Conservation (phyloP, 30 jellyfish, hydroid and myxozoan species). For the Nemopilema nomurai region DNA sequence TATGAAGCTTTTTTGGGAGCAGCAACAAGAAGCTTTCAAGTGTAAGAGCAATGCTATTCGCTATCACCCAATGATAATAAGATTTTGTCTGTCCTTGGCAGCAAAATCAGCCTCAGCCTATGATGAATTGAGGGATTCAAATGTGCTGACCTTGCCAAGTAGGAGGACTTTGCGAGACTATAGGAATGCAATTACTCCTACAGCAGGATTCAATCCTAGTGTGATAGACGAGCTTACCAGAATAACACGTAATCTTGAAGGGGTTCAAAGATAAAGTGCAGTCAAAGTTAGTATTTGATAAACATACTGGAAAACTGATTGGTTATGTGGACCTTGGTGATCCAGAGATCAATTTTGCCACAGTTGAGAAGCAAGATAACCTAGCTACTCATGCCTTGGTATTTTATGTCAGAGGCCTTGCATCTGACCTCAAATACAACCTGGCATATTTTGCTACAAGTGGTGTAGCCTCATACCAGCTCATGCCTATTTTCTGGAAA, state of each 20-base stretch:
- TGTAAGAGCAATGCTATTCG: conserved; percentile 60
- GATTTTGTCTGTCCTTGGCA: conserved; percentile 73
- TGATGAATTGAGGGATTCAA: conserved; percentile 68
- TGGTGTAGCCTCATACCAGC: conserved; percentile 46
- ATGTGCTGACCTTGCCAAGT: conserved; percentile 74
- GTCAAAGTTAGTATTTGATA: conserved; percentile 39
- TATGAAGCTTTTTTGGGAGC: conserved; percentile 83
- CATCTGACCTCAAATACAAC: conserved; percentile 22
- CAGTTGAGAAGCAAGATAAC: conserved; percentile 30
- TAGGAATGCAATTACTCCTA: conserved; percentile 55
- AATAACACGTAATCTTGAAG: conserved; percentile 11
- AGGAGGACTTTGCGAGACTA: conserved; percentile 63
- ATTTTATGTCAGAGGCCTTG: conserved; percentile 44
- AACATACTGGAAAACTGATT: conserved; percentile 45
- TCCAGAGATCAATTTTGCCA: conserved; percentile 41
- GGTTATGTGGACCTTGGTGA: conserved; percentile 58
- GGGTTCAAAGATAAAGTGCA: conserved; percentile 41
- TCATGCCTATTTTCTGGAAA: conserved; percentile 67
- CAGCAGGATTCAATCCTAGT: conserved; percentile 44
- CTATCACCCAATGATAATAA: conserved; percentile 80
- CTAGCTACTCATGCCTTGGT: conserved; percentile 61
- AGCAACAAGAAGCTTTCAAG: conserved; percentile 60
- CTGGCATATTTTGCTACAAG: conserved; percentile 58
- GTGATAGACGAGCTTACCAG: conserved; percentile 27
- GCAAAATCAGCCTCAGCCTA: conserved; percentile 75